These are phyloP conservation scores for Tautogolabrus adspersus DNA, from an alignment of 2,113 vertebrate genomes.

Conservation along the genomic window DNA sequence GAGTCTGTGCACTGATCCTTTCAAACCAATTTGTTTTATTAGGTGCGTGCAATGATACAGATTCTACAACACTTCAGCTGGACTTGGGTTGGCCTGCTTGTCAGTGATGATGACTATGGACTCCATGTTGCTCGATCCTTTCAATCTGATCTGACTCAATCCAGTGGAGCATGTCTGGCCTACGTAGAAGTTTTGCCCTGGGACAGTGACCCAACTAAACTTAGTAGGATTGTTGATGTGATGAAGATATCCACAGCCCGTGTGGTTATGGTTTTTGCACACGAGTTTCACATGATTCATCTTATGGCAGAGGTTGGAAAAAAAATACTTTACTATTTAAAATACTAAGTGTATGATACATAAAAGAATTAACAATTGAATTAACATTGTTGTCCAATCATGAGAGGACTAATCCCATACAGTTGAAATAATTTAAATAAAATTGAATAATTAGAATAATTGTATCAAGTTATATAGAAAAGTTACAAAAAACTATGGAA, in stretches of 20 bases:
- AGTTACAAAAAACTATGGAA: too few relatives aligned
- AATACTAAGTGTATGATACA: background rate
- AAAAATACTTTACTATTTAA: background rate
- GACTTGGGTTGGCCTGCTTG: conserved; percentile 55
- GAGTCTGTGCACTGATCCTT: background rate
- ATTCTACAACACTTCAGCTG: conserved; percentile 66
- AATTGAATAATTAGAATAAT: too few relatives aligned
- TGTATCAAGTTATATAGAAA: too few relatives aligned
- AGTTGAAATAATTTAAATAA: too few relatives aligned
- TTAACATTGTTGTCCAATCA: too few relatives aligned
- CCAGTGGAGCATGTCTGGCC: conserved; percentile 60
- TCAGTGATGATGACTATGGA: conserved; percentile 66
- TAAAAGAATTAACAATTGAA: background rate
- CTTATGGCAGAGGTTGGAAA: conserved; percentile 70
- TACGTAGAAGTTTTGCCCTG: conserved; percentile 74
- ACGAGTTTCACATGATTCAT: conserved; percentile 63
- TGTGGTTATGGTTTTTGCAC: conserved; percentile 67
- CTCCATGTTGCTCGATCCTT: conserved; percentile 50
- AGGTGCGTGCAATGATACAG: conserved; percentile 61
- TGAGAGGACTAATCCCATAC: too few relatives aligned
- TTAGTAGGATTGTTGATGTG: conserved; percentile 66
- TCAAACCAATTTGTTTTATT: background rate
- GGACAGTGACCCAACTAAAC: conserved; percentile 50
- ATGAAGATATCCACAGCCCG: conserved; percentile 67
- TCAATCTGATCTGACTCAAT: conserved; percentile 31